Conservation (phyloP, 1,140 invertebrate species). For the Drosophila melanica region DNA sequence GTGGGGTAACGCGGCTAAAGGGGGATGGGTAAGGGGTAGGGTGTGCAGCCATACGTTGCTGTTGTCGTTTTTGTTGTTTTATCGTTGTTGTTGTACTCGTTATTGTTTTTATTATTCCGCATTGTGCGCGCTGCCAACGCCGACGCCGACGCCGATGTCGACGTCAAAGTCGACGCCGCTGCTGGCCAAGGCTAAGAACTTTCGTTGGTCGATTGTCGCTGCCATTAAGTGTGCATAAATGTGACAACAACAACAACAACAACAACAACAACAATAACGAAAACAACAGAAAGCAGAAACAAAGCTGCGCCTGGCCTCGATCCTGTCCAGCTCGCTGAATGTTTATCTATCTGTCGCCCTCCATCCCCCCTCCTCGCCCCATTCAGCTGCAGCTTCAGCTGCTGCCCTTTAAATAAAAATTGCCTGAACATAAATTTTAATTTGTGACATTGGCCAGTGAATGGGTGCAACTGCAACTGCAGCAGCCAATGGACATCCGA, state of each 20-base stretch:
- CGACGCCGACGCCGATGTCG: not conserved
- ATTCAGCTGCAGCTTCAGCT: not conserved
- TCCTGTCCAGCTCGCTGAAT: slow-evolving; percentile 23
- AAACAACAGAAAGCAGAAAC: not conserved
- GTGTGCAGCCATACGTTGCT: slow-evolving; percentile 19
- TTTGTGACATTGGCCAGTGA: slow-evolving; percentile 39
- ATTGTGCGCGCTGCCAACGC: slow-evolving; percentile 22
- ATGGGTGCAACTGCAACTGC: slow-evolving; percentile 1
- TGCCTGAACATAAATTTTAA: slow-evolving; percentile 47
- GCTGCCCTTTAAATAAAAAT: slow-evolving; percentile 46
- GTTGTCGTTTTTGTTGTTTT: slow-evolving; percentile 16
- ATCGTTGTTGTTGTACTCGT: slow-evolving; percentile 28
- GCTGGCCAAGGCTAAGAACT: slow-evolving; percentile 49
- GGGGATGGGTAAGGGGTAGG: not conserved
- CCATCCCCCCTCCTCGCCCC: too few relatives aligned
- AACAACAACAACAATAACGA: slow-evolving; percentile 23
- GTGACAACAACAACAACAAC: slow-evolving; percentile 18
- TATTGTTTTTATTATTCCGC: slow-evolving; percentile 53
- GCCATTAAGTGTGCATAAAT: slow-evolving; percentile 45
- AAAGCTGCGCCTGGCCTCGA: slow-evolving; percentile 11
- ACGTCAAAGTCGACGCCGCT: slow-evolving; percentile 2
- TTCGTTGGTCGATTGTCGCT: slow-evolving; percentile 49
- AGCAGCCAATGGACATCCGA: slow-evolving; percentile 3
- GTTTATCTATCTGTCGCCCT: slow-evolving; percentile 20
- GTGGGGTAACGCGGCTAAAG: not conserved